Base-by-base conservation (phyloP, 2,113 vertebrate genomes). In the Myodes glareolus region DNA sequence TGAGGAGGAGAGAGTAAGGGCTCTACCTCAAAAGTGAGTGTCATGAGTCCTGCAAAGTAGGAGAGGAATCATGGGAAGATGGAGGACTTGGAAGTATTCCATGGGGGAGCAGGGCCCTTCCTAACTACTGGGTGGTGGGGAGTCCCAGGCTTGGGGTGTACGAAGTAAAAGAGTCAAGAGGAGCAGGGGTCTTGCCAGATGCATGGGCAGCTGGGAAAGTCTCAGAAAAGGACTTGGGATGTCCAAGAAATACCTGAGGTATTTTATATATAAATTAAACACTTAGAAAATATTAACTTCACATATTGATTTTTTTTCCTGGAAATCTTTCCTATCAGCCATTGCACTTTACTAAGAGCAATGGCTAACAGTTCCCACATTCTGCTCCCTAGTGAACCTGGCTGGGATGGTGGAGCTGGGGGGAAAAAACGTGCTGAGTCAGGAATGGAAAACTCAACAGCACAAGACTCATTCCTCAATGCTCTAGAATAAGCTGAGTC, bases 271-370 rank as follows among this genome's bases (percentile, higher is more conserved):
- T 36, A 82, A 36, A 72, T 31, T 81, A 90, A 70, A 88, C 11
- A 87, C 61, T 94, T 94, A 65, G 14, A 87, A 96, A 87, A 94
- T 76, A 96, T 45, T 75, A 61, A 52, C 27, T 61, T 81, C 80
- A 90, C 78, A 72, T 77, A 61, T 61, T 67, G 55, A 86, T 96
- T 92, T 86, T 96, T 92, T 87, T 76, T 50, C 25, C 27, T 92
- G 63, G 47, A 77, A 93, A 88, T n/a, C 12, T 84, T 84, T 90
- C 52, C 45, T 21, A 39, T 39, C 47, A 72, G 52, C n/a, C 47
- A 52, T 31, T 47, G 1, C 61, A 72, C 52, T 58, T 55, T 55
- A 3, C 16, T 63, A 92, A 76, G 65, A 39, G 45, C 31, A 85
- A 14, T 36, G 55, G 13, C 7, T 42, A 61, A 58, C 31, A 31